Conservation (phyloP, 2,888 invertebrate genomes). For the Dicyrtomina minuta region DNA sequence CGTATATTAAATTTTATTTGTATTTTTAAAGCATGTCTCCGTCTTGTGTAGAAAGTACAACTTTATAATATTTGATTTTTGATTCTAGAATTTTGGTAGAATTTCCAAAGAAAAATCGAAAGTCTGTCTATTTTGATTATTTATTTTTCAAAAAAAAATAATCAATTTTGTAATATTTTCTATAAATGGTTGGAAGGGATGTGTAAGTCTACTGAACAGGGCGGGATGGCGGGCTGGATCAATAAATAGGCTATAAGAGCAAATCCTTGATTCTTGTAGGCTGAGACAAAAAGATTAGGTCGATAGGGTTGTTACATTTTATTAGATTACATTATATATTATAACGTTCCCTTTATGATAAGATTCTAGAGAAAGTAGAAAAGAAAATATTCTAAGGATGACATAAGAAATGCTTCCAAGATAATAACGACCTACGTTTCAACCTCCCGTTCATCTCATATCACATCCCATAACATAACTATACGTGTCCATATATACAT, state of each 20-base stretch:
- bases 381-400: slow-evolving; percentile 18
- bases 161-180: slow-evolving; percentile 27
- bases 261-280: slow-evolving; percentile 27
- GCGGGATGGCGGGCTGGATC: slow-evolving; percentile 15
- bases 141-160: too few species aligned
- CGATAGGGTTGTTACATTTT: slow-evolving; percentile 32
- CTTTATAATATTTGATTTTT: too few species aligned
- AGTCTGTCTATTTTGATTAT: too few species aligned
- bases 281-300: slow-evolving; percentile 25
- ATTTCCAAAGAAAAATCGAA: too few species aligned
- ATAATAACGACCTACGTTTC: too few species aligned
- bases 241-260: slow-evolving; percentile 27
- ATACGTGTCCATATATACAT: not conserved
- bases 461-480: not conserved
- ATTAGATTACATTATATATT: slow-evolving; percentile 31
- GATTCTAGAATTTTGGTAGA: too few species aligned
- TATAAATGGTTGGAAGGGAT: not conserved
- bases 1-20: too few species aligned
- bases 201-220: not conserved
- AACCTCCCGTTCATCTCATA: too few species aligned
- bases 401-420: slow-evolving; percentile 15
- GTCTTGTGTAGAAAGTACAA: too few species aligned
- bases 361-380: slow-evolving; percentile 20
- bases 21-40: too few species aligned
- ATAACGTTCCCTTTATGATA: slow-evolving; percentile 27